These are phyloP conservation scores for Parazoanthus swiftii DNA, from an alignment of 92 coral and sea anemone genomes.

Conservation along the genomic window DNA sequence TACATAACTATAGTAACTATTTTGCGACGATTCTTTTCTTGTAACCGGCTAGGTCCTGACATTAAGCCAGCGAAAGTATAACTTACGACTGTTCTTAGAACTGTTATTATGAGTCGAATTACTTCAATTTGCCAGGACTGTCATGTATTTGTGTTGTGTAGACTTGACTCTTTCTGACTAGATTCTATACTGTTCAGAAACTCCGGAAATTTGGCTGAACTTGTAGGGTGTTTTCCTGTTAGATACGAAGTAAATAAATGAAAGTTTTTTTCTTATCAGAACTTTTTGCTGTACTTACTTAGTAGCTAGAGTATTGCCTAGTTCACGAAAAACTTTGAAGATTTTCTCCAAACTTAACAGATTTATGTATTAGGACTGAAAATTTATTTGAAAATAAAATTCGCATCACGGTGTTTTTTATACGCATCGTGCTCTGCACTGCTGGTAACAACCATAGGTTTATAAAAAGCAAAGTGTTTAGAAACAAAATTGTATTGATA, in stretches of 20 bases:
- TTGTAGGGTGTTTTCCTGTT: background rate
- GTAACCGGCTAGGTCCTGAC: background rate
- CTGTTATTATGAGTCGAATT: background rate
- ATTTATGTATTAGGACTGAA: background rate
- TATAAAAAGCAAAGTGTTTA: background rate
- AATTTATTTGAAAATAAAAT: too few relatives aligned
- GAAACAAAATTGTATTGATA: background rate
- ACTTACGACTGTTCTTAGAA: background rate
- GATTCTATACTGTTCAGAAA: background rate
- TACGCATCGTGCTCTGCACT: background rate
- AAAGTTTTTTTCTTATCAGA: too few relatives aligned
- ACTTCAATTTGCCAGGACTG: background rate
- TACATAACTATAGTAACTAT: background rate
- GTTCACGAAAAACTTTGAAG: too few relatives aligned
- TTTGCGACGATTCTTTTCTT: slow-evolving; percentile 4
- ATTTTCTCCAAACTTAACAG: background rate
- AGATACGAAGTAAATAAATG: too few relatives aligned
- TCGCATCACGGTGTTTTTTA: too few relatives aligned
- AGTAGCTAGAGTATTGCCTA: background rate
- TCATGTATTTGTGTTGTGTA: too few relatives aligned
- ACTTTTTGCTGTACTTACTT: background rate
- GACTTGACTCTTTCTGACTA: background rate
- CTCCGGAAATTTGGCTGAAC: background rate
- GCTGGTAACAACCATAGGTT: background rate
- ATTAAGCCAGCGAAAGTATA: background rate